A percentile compares a stretch with the other conserved stretches of the same genome.
Evolutionary conservation across 2,113 vertebrate genomes (phyloP).

Genomic region (Pygathrix nemaeus): DNA sequence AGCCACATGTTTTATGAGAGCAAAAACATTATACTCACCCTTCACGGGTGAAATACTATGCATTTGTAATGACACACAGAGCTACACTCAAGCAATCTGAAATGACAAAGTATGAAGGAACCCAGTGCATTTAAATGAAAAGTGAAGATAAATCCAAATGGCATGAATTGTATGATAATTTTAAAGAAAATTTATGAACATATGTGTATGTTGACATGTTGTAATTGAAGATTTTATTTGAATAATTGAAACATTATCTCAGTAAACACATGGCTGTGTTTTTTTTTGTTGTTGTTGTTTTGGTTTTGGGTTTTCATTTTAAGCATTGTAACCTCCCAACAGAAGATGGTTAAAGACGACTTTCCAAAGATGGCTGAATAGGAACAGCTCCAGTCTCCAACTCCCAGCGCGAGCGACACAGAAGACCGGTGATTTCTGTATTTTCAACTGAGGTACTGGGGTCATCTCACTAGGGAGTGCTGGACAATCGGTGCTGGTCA

Average conservation of each 20-base stretch:
- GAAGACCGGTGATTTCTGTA: no score
- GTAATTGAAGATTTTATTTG: background rate
- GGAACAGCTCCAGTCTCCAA: no score
- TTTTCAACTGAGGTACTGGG: no score
- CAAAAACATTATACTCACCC: background rate
- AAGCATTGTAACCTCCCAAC: background rate
- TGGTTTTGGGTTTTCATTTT: background rate
- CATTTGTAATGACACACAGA: slow-evolving; percentile 47
- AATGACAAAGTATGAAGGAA: background rate
- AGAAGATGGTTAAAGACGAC: background rate
- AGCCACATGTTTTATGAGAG: background rate
- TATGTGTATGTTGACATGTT: rapidly evolving
- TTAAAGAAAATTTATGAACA: background rate
- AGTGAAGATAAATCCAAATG: background rate
- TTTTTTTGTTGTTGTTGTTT: background rate
- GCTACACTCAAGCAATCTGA: background rate
- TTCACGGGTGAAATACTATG: slow-evolving; percentile 48
- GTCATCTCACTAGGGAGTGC: no score
- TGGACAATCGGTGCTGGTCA: no score
- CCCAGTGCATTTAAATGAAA: background rate
- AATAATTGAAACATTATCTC: background rate
- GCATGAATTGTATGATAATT: background rate
- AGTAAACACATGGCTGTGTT: background rate
- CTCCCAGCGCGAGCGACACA: no score
- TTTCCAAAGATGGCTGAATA: no score